A percentile compares a stretch with the other conserved stretches of the same genome.
Evolutionary conservation across 2,113 vertebrate species (phyloP).

Genomic region (Empidonax traillii): DNA sequence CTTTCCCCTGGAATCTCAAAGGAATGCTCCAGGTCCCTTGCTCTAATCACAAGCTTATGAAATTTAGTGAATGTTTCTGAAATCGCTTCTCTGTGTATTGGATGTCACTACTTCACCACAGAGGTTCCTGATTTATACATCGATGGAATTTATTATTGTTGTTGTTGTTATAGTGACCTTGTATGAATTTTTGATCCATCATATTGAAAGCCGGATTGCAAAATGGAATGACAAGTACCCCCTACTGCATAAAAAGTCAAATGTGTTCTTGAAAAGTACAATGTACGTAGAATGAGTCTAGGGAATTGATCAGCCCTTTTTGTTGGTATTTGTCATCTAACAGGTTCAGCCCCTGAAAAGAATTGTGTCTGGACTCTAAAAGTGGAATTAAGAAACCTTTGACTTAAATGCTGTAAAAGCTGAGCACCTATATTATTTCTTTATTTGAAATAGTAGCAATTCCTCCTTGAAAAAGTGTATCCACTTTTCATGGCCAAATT

Average conservation of each 20-base stretch:
- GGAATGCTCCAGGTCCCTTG: not conserved
- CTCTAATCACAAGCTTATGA: conserved; percentile 23
- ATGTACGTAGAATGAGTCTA: not conserved
- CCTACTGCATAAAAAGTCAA: conserved; percentile 39
- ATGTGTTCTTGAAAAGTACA: conserved; percentile 22
- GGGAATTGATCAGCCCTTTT: not conserved
- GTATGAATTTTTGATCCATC: conserved; percentile 50
- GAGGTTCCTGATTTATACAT: conserved; percentile 35
- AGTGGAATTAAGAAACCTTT: not conserved
- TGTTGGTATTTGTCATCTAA: not conserved
- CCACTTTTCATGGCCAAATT: not conserved
- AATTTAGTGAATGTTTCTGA: conserved; percentile 33
- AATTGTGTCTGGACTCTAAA: not conserved
- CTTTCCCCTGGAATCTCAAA: not conserved
- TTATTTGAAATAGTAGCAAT: not conserved
- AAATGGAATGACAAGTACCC: conserved; percentile 1
- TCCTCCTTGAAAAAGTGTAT: not conserved
- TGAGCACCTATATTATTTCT: not conserved
- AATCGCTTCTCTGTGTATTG: conserved; percentile 11
- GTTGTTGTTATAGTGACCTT: conserved; percentile 45
- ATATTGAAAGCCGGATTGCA: conserved; percentile 36
- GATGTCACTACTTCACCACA: not conserved
- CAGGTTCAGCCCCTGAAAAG: not conserved
- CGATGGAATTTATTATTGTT: conserved; percentile 20
- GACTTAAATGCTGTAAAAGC: not conserved